Conservation (phyloP, 2,797 vertebrate species). For the Epinephelus coioides region DNA sequence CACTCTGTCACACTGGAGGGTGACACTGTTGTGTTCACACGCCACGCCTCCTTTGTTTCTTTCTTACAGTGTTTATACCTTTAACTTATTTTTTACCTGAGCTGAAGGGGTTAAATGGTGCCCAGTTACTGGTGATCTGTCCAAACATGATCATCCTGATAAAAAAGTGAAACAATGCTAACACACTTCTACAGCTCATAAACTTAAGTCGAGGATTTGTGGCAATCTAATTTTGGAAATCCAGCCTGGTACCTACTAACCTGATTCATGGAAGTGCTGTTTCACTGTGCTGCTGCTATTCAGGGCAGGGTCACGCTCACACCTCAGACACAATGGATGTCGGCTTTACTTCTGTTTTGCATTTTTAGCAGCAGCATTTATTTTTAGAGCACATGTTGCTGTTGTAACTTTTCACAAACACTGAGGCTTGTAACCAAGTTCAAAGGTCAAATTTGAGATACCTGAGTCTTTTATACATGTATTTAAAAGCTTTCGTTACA, state of each 20-base stretch:
- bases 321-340: constrained; percentile 26
- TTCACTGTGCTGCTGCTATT: constrained; percentile 21
- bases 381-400: neutral
- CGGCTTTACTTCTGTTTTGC: constrained; percentile 16
- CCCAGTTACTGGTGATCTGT: neutral
- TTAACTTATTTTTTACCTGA: neutral
- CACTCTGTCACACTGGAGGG: too few relatives aligned
- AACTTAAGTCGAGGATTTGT: constrained; percentile 61
- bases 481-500: too few relatives aligned
- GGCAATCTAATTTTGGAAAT: constrained; percentile 66
- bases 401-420: constrained; percentile 15
- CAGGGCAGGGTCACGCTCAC: constrained; percentile 20
- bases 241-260: constrained; percentile 20
- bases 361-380: constrained; percentile 5
- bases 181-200: constrained; percentile 24
- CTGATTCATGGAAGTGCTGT: constrained; percentile 49
- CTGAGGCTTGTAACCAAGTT: neutral
- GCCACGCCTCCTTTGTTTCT: too few relatives aligned
- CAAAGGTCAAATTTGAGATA: neutral
- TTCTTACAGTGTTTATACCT: too few relatives aligned
- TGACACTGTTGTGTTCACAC: too few relatives aligned
- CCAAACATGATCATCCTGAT: constrained; percentile 14
- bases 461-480: too few relatives aligned
- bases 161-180: constrained; percentile 6
- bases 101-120: neutral